Evolutionary conservation across 2,113 vertebrate species (phyloP).

Genomic region (Ictalurus furcatus): DNA sequence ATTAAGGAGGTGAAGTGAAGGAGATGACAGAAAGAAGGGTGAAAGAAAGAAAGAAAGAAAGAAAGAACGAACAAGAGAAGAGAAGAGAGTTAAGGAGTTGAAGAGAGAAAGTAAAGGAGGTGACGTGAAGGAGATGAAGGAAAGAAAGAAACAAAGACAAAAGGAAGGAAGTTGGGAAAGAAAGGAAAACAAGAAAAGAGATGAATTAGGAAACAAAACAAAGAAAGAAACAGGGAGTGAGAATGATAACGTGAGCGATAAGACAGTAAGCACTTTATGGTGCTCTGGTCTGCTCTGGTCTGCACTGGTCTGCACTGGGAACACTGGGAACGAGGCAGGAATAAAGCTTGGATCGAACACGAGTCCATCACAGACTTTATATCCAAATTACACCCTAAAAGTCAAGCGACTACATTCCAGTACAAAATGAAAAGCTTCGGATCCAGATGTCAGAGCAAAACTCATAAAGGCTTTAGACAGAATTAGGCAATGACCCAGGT

Average conservation of each 20-base stretch:
- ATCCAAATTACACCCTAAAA: neutral
- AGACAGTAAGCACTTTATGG: too few species aligned
- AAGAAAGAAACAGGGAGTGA: too few species aligned
- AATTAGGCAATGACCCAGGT: constrained; percentile 4
- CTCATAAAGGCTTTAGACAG: neutral
- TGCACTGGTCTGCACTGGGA: neutral
- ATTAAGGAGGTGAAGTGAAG: neutral
- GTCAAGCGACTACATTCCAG: neutral
- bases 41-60: neutral
- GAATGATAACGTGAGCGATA: too few species aligned
- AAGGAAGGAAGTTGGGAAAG: neutral
- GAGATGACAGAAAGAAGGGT: neutral
- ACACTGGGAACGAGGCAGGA: neutral
- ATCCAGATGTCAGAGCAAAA: neutral
- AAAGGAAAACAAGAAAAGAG: neutral
- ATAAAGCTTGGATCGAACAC: neutral
- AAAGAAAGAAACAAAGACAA: neutral
- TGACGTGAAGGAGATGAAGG: neutral
- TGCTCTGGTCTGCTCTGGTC: neutral
- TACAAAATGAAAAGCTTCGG: neutral
- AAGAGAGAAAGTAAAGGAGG: neutral
- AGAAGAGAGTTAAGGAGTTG: too few species aligned
- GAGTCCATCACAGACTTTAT: neutral
- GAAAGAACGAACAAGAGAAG: neutral
- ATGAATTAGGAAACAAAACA: too few species aligned